Conservation (phyloP, 2,113 vertebrate genomes). For the Oryzias celebensis region DNA sequence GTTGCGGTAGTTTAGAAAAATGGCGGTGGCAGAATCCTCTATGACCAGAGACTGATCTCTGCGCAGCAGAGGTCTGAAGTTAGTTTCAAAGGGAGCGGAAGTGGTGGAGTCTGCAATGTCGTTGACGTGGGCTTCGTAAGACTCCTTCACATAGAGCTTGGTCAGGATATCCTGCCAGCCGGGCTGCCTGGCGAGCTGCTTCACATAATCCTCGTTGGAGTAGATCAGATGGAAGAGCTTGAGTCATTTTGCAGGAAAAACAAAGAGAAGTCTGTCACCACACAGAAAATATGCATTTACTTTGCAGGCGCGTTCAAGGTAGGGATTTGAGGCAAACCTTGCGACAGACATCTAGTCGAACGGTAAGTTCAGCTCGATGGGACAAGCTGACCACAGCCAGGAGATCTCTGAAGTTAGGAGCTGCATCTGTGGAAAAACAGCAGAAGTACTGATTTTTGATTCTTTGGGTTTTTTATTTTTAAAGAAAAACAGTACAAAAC, state of each 20-base stretch:
- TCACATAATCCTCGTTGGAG: conserved; percentile 84
- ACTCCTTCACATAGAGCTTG: conserved; percentile 93
- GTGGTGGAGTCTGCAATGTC: conserved; percentile 57
- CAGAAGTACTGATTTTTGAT: background rate
- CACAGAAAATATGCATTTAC: background rate
- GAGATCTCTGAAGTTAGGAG: conserved; percentile 88
- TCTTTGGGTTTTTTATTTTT: background rate
- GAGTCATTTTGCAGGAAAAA: conserved; percentile 1
- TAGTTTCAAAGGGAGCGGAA: conserved; percentile 49
- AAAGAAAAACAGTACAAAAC: too few relatives aligned
- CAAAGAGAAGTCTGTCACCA: background rate
- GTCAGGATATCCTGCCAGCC: conserved; percentile 95
- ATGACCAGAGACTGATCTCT: conserved; percentile 55
- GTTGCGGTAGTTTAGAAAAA: conserved; percentile 79
- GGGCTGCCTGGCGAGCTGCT: conserved; percentile 83
- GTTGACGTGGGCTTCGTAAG: conserved; percentile 71
- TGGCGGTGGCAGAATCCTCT: conserved; percentile 59
- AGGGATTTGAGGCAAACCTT: conserved; percentile 77
- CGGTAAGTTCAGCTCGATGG: conserved; percentile 85
- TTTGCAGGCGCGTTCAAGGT: too few relatives aligned
- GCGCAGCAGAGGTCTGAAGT: conserved; percentile 44
- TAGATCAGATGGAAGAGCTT: conserved; percentile 95
- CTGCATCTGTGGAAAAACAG: conserved; percentile 72
- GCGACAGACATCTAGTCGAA: conserved; percentile 89
- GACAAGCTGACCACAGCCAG: conserved; percentile 89